phyloP scores from a whole-genome alignment of 2,113 vertebrate genomes.

The Prionailurus bengalensis region DNA sequence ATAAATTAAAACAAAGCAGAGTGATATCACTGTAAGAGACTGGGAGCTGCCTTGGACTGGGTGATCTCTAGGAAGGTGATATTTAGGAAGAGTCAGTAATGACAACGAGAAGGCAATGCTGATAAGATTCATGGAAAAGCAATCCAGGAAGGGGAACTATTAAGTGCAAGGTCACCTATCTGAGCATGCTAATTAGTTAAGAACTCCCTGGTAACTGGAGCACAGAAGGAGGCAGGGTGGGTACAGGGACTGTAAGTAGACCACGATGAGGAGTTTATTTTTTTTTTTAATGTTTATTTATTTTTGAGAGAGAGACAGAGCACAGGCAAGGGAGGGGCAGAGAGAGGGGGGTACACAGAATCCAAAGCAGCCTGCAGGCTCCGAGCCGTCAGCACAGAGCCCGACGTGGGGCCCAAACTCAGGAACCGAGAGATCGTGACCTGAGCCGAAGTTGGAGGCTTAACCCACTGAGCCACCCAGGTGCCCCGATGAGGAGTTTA shows the following conservation, averaged over 20 bases:
- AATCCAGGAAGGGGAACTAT: not conserved
- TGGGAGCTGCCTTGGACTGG: not conserved
- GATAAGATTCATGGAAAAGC: not conserved
- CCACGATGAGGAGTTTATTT: fast-evolving
- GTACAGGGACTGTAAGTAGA: not conserved
- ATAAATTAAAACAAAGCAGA: not conserved
- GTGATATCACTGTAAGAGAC: not conserved
- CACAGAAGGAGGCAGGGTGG: not conserved
- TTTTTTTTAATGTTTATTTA: too few relatives aligned
- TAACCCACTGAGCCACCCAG: too few relatives aligned
- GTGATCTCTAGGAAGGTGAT: not conserved
- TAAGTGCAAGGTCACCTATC: not conserved
- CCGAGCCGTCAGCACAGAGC: too few relatives aligned
- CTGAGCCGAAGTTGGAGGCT: too few relatives aligned
- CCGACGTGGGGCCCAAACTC: too few relatives aligned
- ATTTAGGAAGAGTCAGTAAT: not conserved
- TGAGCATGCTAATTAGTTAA: not conserved
- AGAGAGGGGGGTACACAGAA: too few relatives aligned
- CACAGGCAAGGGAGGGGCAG: too few relatives aligned
- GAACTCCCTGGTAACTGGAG: not conserved
- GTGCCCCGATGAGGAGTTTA: fast-evolving
- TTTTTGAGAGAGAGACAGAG: too few relatives aligned
- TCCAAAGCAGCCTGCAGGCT: too few relatives aligned
- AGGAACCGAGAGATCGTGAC: too few relatives aligned
- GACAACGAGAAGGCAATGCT: not conserved